Evolutionary conservation across 2,888 invertebrate genomes (phyloP).

Genomic region (Drosophila neonasuta): DNA sequence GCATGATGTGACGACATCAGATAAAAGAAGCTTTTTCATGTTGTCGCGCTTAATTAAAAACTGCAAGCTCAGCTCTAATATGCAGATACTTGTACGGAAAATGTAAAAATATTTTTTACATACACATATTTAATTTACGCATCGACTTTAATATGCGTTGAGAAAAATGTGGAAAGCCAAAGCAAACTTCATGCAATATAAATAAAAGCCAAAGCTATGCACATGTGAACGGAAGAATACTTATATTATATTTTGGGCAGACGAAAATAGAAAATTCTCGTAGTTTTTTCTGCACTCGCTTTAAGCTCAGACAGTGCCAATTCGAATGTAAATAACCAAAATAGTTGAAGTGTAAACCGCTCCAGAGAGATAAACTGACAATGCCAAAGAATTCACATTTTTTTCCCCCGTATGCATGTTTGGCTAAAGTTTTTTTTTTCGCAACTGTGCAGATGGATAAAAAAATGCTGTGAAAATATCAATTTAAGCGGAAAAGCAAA

Average conservation of each 20-base stretch:
- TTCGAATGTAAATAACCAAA: slow-evolving; percentile 50
- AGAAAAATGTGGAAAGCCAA: slow-evolving; percentile 4
- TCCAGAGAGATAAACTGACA: slow-evolving; percentile 42
- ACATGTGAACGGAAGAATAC: slow-evolving; percentile 2
- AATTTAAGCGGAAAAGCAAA: slow-evolving; percentile 7
- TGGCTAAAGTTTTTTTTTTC: slow-evolving; percentile 20
- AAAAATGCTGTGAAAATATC: slow-evolving; percentile 8
- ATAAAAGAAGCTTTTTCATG: slow-evolving; percentile 39
- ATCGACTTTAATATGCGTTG: slow-evolving; percentile 11
- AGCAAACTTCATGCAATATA: slow-evolving; percentile 3
- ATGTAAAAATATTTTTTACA: not conserved
- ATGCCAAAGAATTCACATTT: slow-evolving; percentile 15
- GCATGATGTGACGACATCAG: slow-evolving; percentile 54
- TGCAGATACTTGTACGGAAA: slow-evolving; percentile 5
- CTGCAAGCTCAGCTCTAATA: slow-evolving; percentile 17
- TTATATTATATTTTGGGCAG: slow-evolving; percentile 9
- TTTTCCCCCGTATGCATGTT: slow-evolving; percentile 14
- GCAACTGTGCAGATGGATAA: not conserved
- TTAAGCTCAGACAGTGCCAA: slow-evolving; percentile 45
- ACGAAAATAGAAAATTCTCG: slow-evolving; percentile 13
- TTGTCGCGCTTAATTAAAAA: slow-evolving; percentile 39
- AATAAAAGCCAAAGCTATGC: slow-evolving; percentile 19
- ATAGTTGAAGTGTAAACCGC: slow-evolving; percentile 39
- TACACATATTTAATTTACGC: slow-evolving; percentile 30
- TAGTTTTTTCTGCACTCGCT: slow-evolving; percentile 18